Percentiles rank a stretch among this genome's conserved stretches.
These are phyloP conservation scores for Pollenia labialis DNA, from an alignment of 2,888 invertebrate species.

Conservation along the genomic window DNA sequence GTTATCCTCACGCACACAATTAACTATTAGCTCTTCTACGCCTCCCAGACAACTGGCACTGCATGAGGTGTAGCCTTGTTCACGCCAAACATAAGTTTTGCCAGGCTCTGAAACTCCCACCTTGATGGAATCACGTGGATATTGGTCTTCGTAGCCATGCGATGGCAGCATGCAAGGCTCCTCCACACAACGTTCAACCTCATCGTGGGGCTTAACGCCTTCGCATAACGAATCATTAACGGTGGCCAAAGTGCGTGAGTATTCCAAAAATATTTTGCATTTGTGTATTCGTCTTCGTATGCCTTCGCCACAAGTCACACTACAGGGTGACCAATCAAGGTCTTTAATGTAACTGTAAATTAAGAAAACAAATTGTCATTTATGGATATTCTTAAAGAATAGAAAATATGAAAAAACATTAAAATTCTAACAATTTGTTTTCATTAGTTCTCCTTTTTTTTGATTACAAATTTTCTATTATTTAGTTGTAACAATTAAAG, in stretches of 20 bases:
- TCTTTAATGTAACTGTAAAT: slow-evolving; percentile 93
- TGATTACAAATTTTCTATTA: no score
- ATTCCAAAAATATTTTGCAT: slow-evolving; percentile 97
- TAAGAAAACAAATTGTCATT: slow-evolving; percentile 4
- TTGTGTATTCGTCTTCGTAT: slow-evolving; percentile 93
- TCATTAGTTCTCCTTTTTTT: no score
- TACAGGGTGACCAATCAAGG: slow-evolving; percentile 95
- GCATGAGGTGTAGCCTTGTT: slow-evolving; percentile 95
- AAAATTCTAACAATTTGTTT: no score
- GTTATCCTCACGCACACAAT: slow-evolving; percentile 94
- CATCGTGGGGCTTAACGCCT: slow-evolving; percentile 92
- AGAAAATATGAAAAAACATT: background rate
- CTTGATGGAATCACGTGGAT: slow-evolving; percentile 85
- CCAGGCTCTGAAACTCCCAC: slow-evolving; percentile 90
- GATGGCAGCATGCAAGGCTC: slow-evolving; percentile 89
- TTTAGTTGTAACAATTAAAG: background rate
- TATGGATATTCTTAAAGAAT: background rate
- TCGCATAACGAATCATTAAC: slow-evolving; percentile 94
- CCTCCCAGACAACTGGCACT: slow-evolving; percentile 97
- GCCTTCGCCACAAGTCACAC: slow-evolving; percentile 96
- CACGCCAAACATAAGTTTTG: slow-evolving; percentile 94
- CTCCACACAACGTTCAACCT: slow-evolving; percentile 92
- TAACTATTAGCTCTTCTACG: slow-evolving; percentile 93
- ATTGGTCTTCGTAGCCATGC: slow-evolving; percentile 85
- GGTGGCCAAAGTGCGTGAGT: slow-evolving; percentile 94